Conservation (phyloP, 2,797 vertebrate genomes). For the Macropodus opercularis region DNA sequence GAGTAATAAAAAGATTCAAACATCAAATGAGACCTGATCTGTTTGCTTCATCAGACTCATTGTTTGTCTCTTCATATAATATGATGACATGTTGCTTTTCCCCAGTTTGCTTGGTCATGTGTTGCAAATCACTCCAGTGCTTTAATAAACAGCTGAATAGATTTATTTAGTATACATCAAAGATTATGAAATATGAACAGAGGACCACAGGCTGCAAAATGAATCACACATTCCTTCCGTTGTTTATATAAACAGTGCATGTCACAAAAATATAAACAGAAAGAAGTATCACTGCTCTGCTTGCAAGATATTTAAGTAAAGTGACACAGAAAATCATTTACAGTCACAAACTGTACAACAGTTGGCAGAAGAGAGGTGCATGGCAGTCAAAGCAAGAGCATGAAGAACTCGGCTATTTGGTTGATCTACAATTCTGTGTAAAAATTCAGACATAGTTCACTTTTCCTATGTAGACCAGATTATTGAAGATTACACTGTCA, state of each 20-base stretch:
- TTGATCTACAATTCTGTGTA: constrained; percentile 80
- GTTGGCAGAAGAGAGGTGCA: constrained; percentile 77
- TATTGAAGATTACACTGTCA: constrained; percentile 78
- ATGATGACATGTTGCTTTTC: background rate
- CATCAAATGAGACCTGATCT: constrained; percentile 14
- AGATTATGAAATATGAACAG: constrained; percentile 77
- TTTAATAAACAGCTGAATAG: constrained; percentile 84
- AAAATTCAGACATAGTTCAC: constrained; percentile 69
- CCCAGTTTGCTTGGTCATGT: constrained; percentile 16
- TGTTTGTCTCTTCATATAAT: background rate
- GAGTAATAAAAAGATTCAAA: constrained; percentile 65
- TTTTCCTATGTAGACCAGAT: constrained; percentile 67
- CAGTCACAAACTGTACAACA: constrained; percentile 91
- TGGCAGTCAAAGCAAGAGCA: constrained; percentile 76
- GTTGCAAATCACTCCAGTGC: constrained; percentile 75
- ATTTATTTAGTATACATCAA: constrained; percentile 81
- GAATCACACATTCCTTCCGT: constrained; percentile 76
- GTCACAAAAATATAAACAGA: constrained; percentile 83
- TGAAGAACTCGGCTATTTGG: constrained; percentile 65
- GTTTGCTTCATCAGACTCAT: constrained; percentile 14
- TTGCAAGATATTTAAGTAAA: constrained; percentile 83
- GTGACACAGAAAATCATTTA: constrained; percentile 87
- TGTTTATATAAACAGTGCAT: constrained; percentile 81
- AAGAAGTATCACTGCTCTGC: constrained; percentile 80
- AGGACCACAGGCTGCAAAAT: constrained; percentile 76